Conservation (phyloP, 2,888 invertebrate genomes). For the Biston betularia region DNA sequence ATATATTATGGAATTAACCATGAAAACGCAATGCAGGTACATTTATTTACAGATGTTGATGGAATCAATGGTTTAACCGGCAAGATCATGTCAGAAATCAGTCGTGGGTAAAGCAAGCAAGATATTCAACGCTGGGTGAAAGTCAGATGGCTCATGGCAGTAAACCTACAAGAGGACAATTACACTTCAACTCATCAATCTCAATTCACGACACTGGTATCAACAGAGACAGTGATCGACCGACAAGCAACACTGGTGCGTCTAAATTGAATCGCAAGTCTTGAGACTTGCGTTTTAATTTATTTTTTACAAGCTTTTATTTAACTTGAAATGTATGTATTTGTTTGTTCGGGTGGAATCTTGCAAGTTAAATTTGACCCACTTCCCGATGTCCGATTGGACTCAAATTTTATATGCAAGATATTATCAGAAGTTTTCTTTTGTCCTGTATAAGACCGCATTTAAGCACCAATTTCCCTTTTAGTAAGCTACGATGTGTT, state of each 20-base stretch:
- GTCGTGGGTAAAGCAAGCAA: slow-evolving; percentile 5
- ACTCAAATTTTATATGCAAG: no score
- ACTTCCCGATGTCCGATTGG: no score
- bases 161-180: slow-evolving; percentile 31
- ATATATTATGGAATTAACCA: slow-evolving; percentile 14
- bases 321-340: no score
- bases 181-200: slow-evolving; percentile 39
- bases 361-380: no score
- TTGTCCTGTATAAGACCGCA: no score
- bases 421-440: no score
- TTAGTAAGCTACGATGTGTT: no score
- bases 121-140: slow-evolving; percentile 19
- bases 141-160: slow-evolving; percentile 26
- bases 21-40: slow-evolving; percentile 14
- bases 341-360: no score
- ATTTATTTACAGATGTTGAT: background rate
- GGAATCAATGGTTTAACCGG: slow-evolving; percentile 2
- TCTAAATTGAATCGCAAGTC: background rate
- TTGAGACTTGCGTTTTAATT: no score
- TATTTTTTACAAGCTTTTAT: no score
- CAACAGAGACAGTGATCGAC: slow-evolving; percentile 28
- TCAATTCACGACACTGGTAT: slow-evolving; percentile 36
- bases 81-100: slow-evolving; percentile 6
- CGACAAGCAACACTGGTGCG: slow-evolving; percentile 16
- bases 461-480: no score